Percentiles rank a stretch among this genome's conserved stretches.
Conservation (phyloP, 64 coral and sea anemone genomes). For the Montipora efflorescens region DNA sequence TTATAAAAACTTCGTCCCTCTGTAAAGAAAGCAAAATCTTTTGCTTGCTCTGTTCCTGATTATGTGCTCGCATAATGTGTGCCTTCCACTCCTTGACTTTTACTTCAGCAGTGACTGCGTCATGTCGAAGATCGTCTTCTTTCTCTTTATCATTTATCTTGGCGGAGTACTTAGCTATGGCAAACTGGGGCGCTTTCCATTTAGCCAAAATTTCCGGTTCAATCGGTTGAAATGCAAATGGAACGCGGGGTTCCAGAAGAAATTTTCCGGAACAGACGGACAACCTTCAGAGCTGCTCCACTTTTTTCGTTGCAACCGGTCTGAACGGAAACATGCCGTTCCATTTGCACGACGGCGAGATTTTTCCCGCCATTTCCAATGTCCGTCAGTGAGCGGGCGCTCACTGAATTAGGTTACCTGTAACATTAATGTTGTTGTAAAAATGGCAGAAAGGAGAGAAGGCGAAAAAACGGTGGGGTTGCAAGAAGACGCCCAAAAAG, state of each 20-base stretch:
- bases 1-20: neutral
- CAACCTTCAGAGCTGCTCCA: too few species aligned
- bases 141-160: conserved; percentile 11
- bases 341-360: conserved; percentile 12
- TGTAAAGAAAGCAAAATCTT: neutral
- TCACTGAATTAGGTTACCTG: neutral
- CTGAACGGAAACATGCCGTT: neutral
- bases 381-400: neutral
- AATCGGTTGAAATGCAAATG: too few species aligned
- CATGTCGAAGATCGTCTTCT: conserved; percentile 11
- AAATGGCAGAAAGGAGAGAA: neutral
- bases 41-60: conserved; percentile 34
- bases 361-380: conserved; percentile 7
- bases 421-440: neutral
- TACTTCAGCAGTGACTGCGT: neutral
- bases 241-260: too few species aligned
- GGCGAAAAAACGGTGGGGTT: conserved; percentile 15
- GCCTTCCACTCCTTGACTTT: conserved; percentile 5
- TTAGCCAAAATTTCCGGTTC: too few species aligned
- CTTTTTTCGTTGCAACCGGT: too few species aligned
- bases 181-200: too few species aligned
- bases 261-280: too few species aligned
- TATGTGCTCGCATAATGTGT: conserved; percentile 47
- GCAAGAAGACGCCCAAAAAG: conserved; percentile 20
- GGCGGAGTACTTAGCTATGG: neutral